Conservation (phyloP, 2,797 vertebrate genomes). For the Gymnopithys bicolor region DNA sequence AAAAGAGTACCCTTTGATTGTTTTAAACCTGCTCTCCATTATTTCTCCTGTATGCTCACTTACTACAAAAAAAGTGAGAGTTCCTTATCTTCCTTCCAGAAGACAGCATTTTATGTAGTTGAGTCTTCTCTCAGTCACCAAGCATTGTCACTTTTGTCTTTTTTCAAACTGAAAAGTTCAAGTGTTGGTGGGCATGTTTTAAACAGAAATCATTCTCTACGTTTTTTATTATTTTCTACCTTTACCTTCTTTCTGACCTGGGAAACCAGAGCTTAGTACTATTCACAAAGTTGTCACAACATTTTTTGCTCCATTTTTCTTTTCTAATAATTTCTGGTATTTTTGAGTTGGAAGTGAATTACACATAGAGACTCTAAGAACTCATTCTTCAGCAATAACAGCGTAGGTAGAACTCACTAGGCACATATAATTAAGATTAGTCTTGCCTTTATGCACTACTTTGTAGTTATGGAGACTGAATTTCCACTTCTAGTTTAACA, state of each 20-base stretch:
- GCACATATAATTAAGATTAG: not conserved
- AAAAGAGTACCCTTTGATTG: not conserved
- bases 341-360: not conserved
- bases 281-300: not conserved
- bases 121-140: not conserved
- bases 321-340: not conserved
- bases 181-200: not conserved
- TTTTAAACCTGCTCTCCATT: not conserved
- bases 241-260: not conserved
- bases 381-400: not conserved
- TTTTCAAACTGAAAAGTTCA: not conserved
- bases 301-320: not conserved
- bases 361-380: not conserved
- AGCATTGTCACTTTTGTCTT: not conserved
- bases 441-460: not conserved
- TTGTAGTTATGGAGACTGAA: not conserved
- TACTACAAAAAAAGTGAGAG: not conserved
- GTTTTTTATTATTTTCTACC: not conserved
- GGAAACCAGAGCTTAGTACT: not conserved
- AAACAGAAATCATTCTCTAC: not conserved
- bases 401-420: not conserved
- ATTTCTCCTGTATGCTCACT: not conserved
- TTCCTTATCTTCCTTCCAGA: not conserved
- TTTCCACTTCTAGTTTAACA: not conserved
- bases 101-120: not conserved